Evolutionary conservation across 2,113 vertebrate species (phyloP), one percentile per base, ranked within the genome.

Genomic region (Okapia johnstoni): DNA sequence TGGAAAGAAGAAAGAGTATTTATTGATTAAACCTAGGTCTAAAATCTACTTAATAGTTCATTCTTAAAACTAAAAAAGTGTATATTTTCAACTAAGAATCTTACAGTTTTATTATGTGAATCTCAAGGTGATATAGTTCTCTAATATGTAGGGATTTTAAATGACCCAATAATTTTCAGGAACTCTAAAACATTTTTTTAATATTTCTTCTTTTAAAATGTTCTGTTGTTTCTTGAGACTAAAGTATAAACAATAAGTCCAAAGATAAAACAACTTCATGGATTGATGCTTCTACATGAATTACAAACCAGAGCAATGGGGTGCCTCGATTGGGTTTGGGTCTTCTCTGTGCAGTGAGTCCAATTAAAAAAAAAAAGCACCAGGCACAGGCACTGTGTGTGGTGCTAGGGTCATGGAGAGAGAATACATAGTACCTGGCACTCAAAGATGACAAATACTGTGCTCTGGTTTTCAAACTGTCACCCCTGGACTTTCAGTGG

Each of bases 141-240:
- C 23, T 52, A 83, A 88, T 76, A 54, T 81, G 3, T 25, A 83
- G 2, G 55, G 46, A 84, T 91, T 84, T 86, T 77, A 58, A 95
- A 89, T 83, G 25, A 80, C 19, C 55, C 58, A 61, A 91, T 52
- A 11, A 54, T 25, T 77, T 66, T 21, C 46, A 93, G n/a, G 3
- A 88, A 61, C 14, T 87, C 40, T 30, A 54, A 9, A 61, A 70
- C 46, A n/a, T 8, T 55, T 10, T n/a, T 61, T 28, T 63, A 40
- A 14, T 15, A 57, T 26, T 89, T 94, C 25, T 94, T 85, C 57
- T 94, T 92, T 89, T 81, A 89, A 93, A 88, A 63, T 95, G 79
- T 30, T 88, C 80, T 79, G 33, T 70, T 92, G 33, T 94, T 95
- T 92, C 50, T 54, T 61, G 28, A 85, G 54, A 61, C 70, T 96